Percentiles rank a stretch among this genome's conserved stretches.
phyloP scores from a whole-genome alignment of 1,140 invertebrate species.

The Stegodyphus dumicola region DNA sequence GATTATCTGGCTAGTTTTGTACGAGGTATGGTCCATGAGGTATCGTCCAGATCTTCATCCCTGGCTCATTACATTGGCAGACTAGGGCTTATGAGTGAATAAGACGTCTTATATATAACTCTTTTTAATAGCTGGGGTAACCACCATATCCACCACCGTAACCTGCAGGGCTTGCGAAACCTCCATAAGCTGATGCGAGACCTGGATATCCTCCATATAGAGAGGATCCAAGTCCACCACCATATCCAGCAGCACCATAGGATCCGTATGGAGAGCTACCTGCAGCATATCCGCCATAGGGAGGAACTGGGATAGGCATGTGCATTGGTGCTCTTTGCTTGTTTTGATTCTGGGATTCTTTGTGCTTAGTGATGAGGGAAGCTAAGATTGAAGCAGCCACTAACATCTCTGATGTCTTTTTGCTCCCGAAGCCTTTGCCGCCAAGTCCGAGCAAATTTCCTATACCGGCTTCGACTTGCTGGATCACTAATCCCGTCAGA shows the following conservation, averaged over 20 bases:
- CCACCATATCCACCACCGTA: conserved; percentile 43
- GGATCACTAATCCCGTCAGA: conserved; percentile 39
- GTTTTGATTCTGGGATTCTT: conserved; percentile 38
- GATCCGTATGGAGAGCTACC: conserved; percentile 52
- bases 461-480: conserved; percentile 45
- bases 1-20: too few species aligned
- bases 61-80: neutral
- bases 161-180: conserved; percentile 26
- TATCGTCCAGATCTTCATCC: neutral
- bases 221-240: conserved; percentile 42
- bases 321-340: conserved; percentile 43
- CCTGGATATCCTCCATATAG: conserved; percentile 55
- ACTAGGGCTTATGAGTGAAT: conserved; percentile 43
- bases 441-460: conserved; percentile 31
- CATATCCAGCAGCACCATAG: conserved; percentile 33
- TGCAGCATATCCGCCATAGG: conserved; percentile 48
- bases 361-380: conserved; percentile 50
- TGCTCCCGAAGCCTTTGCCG: conserved; percentile 36
- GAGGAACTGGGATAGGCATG: conserved; percentile 50
- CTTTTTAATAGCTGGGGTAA: conserved; percentile 30
- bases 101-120: neutral
- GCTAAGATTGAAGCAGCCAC: conserved; percentile 43
- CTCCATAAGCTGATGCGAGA: conserved; percentile 43
- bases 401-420: conserved; percentile 51
- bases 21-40: too few species aligned